These are phyloP conservation scores for Tachina lurida DNA, from an alignment of 2,888 invertebrate species.

Conservation along the genomic window DNA sequence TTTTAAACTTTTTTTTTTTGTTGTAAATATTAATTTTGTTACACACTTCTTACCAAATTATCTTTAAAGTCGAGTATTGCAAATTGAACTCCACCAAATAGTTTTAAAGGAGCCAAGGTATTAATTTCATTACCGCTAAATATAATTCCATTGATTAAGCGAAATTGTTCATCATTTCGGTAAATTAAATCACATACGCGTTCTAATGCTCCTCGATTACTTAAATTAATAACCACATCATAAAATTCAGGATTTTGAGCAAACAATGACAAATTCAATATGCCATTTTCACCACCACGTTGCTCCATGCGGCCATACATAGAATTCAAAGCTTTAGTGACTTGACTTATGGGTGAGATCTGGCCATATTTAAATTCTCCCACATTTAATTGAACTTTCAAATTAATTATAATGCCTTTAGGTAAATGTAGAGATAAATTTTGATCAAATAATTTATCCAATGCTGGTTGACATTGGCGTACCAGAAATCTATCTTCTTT, in stretches of 20 bases:
- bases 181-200: conserved; percentile 76
- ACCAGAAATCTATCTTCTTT: conserved; percentile 77
- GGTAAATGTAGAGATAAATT: conserved; percentile 75
- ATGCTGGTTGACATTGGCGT: conserved; percentile 77
- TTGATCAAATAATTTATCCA: conserved; percentile 78
- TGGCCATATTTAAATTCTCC: conserved; percentile 76
- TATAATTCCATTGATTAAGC: conserved; percentile 76
- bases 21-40: not conserved
- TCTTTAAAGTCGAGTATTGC: conserved; percentile 76
- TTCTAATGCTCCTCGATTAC: conserved; percentile 76
- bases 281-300: conserved; percentile 73
- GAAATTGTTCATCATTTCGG: conserved; percentile 77
- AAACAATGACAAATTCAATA: conserved; percentile 78
- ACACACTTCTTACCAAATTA: conserved; percentile 74
- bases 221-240: conserved; percentile 76
- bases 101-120: conserved; percentile 75
- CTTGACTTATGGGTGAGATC: conserved; percentile 76
- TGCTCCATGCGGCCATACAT: conserved; percentile 75
- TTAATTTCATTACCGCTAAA: conserved; percentile 76
- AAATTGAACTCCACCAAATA: conserved; percentile 77
- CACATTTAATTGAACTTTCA: conserved; percentile 77
- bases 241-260: conserved; percentile 73
- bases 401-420: conserved; percentile 72
- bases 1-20: too few species aligned
- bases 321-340: conserved; percentile 74